Conservation (phyloP, 2,888 invertebrate genomes). For the Polyploca ridens region DNA sequence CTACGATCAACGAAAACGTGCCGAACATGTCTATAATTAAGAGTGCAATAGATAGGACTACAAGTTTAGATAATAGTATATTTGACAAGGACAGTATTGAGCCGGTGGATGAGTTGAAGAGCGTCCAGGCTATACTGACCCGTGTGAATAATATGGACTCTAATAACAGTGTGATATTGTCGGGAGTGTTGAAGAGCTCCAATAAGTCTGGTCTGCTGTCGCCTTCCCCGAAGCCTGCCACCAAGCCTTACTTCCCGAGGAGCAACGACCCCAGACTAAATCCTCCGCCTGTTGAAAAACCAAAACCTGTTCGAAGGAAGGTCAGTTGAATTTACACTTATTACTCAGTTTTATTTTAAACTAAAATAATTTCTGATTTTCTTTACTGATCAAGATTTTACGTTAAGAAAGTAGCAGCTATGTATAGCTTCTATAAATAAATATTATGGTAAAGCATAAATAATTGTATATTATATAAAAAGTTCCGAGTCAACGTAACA, state of each 20-base stretch:
- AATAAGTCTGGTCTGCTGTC: constrained; percentile 46
- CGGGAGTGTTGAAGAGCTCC: constrained; percentile 72
- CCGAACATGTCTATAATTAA: constrained; percentile 79
- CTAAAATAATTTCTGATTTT: too few relatives aligned
- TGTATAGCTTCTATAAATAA: background rate
- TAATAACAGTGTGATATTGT: constrained; percentile 78
- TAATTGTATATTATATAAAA: background rate
- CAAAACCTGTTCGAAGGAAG: constrained; percentile 82
- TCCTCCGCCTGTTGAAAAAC: constrained; percentile 76
- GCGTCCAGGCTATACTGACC: constrained; percentile 78
- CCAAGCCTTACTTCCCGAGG: constrained; percentile 54
- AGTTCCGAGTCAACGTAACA: constrained; percentile 10
- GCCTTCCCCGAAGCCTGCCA: constrained; percentile 44
- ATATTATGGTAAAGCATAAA: background rate
- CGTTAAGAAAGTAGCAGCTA: too few relatives aligned
- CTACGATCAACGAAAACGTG: constrained; percentile 67
- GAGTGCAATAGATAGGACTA: constrained; percentile 81
- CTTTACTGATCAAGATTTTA: too few relatives aligned
- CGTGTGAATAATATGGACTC: constrained; percentile 82
- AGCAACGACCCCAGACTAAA: constrained; percentile 74
- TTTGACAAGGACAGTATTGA: constrained; percentile 71
- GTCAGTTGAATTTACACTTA: constrained; percentile 46
- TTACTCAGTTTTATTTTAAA: background rate
- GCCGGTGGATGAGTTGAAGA: constrained; percentile 74
- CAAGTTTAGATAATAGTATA: constrained; percentile 75